These are phyloP conservation scores for Drosophila triauraria DNA, from an alignment of 1,140 invertebrate genomes.

Conservation along the genomic window DNA sequence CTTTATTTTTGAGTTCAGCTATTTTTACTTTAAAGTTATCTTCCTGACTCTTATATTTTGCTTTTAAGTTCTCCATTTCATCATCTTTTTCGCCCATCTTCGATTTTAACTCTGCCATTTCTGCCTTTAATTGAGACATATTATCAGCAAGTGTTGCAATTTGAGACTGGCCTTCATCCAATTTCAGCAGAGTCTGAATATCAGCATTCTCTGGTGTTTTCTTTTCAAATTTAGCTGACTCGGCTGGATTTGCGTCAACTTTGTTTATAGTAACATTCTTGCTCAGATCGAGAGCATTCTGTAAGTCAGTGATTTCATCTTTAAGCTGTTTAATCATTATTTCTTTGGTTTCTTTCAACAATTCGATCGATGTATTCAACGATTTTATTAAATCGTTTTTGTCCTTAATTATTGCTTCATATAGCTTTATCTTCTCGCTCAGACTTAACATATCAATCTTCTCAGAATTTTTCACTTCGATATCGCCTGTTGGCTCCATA, in stretches of 20 bases:
- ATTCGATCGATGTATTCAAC: no score
- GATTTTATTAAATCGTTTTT: conserved; percentile 2
- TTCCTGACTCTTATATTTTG: neutral
- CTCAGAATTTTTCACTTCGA: no score
- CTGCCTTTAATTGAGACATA: neutral
- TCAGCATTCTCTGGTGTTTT: neutral
- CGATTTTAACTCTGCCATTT: neutral
- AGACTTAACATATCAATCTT: no score
- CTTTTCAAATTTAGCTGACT: neutral
- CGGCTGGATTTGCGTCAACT: neutral
- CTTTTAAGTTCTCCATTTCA: neutral
- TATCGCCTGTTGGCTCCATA: neutral
- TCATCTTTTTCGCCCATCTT: neutral
- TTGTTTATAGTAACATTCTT: neutral
- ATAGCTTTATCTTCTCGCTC: conserved; percentile 1
- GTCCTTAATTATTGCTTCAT: neutral
- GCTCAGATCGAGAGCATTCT: neutral
- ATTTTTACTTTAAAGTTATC: neutral
- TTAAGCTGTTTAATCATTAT: neutral
- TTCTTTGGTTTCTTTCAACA: neutral
- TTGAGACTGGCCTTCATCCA: neutral
- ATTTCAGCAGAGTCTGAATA: neutral
- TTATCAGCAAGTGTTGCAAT: neutral
- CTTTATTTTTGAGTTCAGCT: neutral
- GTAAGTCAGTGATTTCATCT: neutral